Evolutionary conservation across 2,888 invertebrate species (phyloP).

Genomic region (Trissolcus japonicus): DNA sequence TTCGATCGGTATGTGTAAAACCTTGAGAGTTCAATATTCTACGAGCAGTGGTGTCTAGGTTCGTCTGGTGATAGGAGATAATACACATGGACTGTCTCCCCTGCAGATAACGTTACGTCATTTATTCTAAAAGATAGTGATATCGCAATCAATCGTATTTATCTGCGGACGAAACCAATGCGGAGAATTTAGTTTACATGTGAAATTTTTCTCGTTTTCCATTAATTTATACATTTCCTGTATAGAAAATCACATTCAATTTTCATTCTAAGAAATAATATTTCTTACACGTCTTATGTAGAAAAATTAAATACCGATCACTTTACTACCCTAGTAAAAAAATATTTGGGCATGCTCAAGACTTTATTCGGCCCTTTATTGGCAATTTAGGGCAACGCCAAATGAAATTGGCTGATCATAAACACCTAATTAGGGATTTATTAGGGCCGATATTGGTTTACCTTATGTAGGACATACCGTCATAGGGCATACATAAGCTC

Average conservation of each 20-base stretch:
- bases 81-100: conserved; percentile 25
- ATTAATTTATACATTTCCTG: conserved; percentile 10
- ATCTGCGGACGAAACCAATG: conserved; percentile 35
- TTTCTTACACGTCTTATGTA: too few relatives aligned
- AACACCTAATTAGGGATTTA: too few relatives aligned
- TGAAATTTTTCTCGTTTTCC: conserved; percentile 23
- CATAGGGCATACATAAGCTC: too few relatives aligned
- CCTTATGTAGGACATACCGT: too few relatives aligned
- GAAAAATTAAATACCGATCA: not conserved
- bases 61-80: conserved; percentile 42
- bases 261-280: too few relatives aligned
- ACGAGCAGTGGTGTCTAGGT: conserved; percentile 53
- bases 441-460: too few relatives aligned
- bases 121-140: conserved; percentile 38
- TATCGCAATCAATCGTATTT: conserved; percentile 41
- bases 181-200: conserved; percentile 32
- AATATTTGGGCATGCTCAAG: too few relatives aligned
- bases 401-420: too few relatives aligned
- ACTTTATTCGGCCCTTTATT: too few relatives aligned
- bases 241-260: not conserved
- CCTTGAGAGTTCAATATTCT: conserved; percentile 39
- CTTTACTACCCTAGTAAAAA: too few relatives aligned
- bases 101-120: conserved; percentile 36
- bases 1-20: conserved; percentile 39
- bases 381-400: too few relatives aligned